Base-by-base conservation (phyloP, 2,888 invertebrate genomes). In the Ophonus ardosiacus region DNA sequence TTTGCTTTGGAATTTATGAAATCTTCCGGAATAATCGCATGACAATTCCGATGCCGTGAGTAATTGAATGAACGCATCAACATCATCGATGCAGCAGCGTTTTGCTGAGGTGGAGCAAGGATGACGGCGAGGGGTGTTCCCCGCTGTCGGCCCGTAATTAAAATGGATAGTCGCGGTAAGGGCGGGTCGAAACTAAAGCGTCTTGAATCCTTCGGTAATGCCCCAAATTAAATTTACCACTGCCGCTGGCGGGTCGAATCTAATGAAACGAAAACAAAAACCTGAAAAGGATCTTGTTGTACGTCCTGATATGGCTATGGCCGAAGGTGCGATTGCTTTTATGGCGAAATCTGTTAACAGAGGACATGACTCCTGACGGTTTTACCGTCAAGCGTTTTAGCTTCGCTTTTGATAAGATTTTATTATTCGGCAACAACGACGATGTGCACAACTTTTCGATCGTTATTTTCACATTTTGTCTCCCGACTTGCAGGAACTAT, bases 211-310 rank as follows among this genome's bases (percentile, higher is more conserved):
- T 65, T 84, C 78, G 43, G 84, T 84, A 84, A 84, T 84, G 78
- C 84, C 51, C 84, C 84, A 84, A 84, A 84, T 84, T 84, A 84
- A 84, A 84, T 84, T 78, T 84, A 84, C 84, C 78, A 84, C 65
- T 83, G 83, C 83, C 76, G 59, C 17, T 61, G 57, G 83, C 76
- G 43, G 61, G 76, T 56, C 31, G 84, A 76, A 84, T 84, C 84
- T 78, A 84, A 84, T 84, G 78, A 84, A 78, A 84, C 84, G 65
- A 78, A 84, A 84, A 84, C 78, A 84, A 84, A 84, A 84, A 83
- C 83, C 83, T 71, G 76, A 74, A 43, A 61, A 76, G 76, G 84
- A 84, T 78, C 84, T 84, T 84, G 78, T 78, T 65, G 84, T 76
- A 83, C 76, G 76, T 43, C 21, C 65, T 65, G 81, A 21, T 38